A percentile compares a stretch with the other conserved stretches of the same genome.
These are phyloP conservation scores for Germaria angustata DNA, from an alignment of 2,888 invertebrate species.

Conservation along the genomic window DNA sequence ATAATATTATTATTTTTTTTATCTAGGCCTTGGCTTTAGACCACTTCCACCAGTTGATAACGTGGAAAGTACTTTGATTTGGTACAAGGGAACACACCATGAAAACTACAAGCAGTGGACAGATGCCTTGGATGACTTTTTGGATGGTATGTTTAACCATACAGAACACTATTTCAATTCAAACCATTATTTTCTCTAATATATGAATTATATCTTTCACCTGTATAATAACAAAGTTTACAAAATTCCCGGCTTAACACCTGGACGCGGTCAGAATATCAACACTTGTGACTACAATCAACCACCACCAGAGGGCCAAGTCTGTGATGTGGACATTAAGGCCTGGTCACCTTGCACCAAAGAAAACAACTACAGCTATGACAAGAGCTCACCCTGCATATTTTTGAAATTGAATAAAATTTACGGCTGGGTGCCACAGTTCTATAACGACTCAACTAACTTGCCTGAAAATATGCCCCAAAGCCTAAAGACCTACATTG, in stretches of 20 bases:
- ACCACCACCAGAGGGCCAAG: constrained; percentile 86
- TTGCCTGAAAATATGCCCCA: constrained; percentile 89
- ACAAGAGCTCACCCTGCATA: constrained; percentile 95
- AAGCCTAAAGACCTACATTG: constrained; percentile 85
- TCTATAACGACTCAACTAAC: constrained; percentile 86
- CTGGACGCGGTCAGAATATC: constrained; percentile 88
- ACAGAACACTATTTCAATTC: too few relatives aligned
- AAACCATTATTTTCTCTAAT: too few relatives aligned
- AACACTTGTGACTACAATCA: constrained; percentile 88
- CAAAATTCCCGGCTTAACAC: constrained; percentile 86
- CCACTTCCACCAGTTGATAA: constrained; percentile 93
- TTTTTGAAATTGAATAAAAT: constrained; percentile 98
- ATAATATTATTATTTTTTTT: background rate
- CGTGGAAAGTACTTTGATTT: constrained; percentile 96
- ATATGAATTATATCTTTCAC: background rate
- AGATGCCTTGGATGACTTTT: constrained; percentile 86
- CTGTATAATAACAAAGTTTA: constrained; percentile 84
- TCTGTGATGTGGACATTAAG: constrained; percentile 92
- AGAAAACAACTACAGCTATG: constrained; percentile 93
- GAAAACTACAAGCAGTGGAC: constrained; percentile 90
- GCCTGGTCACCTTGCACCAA: constrained; percentile 90
- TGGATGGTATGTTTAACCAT: constrained; percentile 86
- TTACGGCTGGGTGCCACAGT: constrained; percentile 92
- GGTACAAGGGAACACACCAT: constrained; percentile 92
- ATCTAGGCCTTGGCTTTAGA: constrained; percentile 91